These are phyloP conservation scores for Pelodytes ibericus DNA, from an alignment of 2,797 vertebrate genomes.

Conservation along the genomic window DNA sequence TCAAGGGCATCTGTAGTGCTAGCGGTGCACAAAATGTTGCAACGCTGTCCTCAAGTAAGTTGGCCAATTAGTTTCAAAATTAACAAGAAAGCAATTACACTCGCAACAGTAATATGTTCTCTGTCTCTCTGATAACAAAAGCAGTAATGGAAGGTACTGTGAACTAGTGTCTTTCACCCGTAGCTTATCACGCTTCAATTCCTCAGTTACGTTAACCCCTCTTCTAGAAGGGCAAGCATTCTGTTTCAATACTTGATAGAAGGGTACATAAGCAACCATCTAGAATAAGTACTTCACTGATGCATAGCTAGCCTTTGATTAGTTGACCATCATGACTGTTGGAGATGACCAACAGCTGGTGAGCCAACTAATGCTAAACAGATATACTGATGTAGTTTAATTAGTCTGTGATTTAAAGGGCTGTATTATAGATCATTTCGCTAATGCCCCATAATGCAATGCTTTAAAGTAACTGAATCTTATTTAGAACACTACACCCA, in stretches of 20 bases:
- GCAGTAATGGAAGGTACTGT: not conserved
- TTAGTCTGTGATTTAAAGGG: no score
- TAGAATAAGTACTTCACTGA: not conserved
- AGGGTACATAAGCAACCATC: no score
- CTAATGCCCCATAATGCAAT: no score
- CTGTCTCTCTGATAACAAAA: not conserved
- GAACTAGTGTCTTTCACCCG: not conserved
- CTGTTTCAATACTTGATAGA: no score
- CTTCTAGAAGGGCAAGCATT: no score
- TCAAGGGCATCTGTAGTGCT: not conserved
- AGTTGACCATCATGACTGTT: not conserved
- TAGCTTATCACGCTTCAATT: not conserved
- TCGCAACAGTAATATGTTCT: not conserved
- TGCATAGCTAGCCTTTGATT: not conserved
- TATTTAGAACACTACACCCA: no score
- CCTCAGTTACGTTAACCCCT: not conserved
- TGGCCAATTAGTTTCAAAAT: slow-evolving; percentile 13
- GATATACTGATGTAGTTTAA: no score
- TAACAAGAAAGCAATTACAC: slow-evolving; percentile 5
- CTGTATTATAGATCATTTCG: no score
- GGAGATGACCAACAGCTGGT: not conserved
- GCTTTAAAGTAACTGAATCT: no score
- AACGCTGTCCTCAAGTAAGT: not conserved
- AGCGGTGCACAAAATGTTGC: not conserved
- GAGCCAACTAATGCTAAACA: not conserved